phyloP scores from a whole-genome alignment of 2,797 vertebrate species.

The Limosa lapponica region DNA sequence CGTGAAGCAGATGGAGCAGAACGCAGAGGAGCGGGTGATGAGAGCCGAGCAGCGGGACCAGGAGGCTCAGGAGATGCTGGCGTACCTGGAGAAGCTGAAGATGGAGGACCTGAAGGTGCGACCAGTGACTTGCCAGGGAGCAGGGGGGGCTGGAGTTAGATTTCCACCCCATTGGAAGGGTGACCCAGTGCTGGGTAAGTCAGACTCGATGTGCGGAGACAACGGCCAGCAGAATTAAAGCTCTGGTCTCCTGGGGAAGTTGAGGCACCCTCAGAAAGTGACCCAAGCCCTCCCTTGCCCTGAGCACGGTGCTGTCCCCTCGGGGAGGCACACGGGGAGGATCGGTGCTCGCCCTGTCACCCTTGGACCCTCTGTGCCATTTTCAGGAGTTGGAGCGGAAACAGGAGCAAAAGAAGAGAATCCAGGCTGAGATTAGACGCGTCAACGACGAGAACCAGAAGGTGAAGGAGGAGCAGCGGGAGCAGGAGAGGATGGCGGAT shows the following conservation, averaged over 20 bases:
- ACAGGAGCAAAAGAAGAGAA: constrained; percentile 74
- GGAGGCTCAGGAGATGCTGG: constrained; percentile 80
- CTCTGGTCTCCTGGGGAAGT: background rate
- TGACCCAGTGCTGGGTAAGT: background rate
- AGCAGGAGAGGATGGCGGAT: constrained; percentile 84
- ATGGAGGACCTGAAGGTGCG: constrained; percentile 85
- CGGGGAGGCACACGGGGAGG: rapidly evolving
- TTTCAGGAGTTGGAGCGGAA: constrained; percentile 82
- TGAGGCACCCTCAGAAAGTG: background rate
- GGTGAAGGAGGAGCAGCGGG: constrained; percentile 75
- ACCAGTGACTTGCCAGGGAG: rapidly evolving
- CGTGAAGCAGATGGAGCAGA: constrained; percentile 83
- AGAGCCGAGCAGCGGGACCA: constrained; percentile 80
- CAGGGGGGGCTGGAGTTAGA: too few relatives aligned
- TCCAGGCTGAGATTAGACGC: constrained; percentile 82
- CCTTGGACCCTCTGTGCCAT: rapidly evolving
- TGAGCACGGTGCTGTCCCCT: background rate
- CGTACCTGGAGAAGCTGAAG: constrained; percentile 81
- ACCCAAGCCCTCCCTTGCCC: background rate
- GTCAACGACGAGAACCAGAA: constrained; percentile 82
- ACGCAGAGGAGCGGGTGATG: constrained; percentile 77
- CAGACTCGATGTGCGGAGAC: background rate
- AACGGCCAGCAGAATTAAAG: background rate
- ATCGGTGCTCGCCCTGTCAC: rapidly evolving
- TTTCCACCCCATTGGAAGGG: background rate